Percentiles rank a stretch among this genome's conserved stretches.
Conservation (phyloP, 2,113 vertebrate species). For the Melanostigma gelatinosum region DNA sequence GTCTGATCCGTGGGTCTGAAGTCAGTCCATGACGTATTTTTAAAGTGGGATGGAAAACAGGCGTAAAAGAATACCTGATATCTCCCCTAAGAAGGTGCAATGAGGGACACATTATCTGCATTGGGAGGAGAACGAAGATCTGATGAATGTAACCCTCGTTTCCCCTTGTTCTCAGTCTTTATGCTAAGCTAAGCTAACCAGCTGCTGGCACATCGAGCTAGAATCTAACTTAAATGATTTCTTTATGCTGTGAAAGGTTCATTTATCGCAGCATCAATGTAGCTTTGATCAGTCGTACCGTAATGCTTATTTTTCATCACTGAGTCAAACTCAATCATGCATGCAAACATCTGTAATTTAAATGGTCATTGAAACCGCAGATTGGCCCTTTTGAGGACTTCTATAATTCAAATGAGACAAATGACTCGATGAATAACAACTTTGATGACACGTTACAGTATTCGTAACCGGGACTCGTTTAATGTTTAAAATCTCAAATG, state of each 20-base stretch:
- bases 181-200: background rate
- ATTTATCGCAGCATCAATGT: background rate
- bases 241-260: background rate
- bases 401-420: slow-evolving; percentile 15
- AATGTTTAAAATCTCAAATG: background rate
- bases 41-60: slow-evolving; percentile 15
- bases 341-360: slow-evolving; percentile 7
- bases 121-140: background rate
- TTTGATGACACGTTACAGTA: background rate
- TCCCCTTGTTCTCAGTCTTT: background rate
- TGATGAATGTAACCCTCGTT: slow-evolving; percentile 6
- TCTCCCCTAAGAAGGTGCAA: background rate
- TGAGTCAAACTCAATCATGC: background rate
- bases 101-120: slow-evolving; percentile 1
- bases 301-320: slow-evolving; percentile 7
- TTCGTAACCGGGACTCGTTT: slow-evolving; percentile 3
- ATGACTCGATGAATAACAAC: slow-evolving; percentile 2
- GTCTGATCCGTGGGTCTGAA: background rate
- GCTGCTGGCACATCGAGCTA: background rate
- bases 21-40: slow-evolving; percentile 21
- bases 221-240: background rate
- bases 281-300: slow-evolving; percentile 1
- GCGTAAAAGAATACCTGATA: background rate
- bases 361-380: background rate
- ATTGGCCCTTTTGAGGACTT: background rate